Base-by-base conservation (phyloP, 2,797 vertebrate species). In the Thaleichthys pacificus region DNA sequence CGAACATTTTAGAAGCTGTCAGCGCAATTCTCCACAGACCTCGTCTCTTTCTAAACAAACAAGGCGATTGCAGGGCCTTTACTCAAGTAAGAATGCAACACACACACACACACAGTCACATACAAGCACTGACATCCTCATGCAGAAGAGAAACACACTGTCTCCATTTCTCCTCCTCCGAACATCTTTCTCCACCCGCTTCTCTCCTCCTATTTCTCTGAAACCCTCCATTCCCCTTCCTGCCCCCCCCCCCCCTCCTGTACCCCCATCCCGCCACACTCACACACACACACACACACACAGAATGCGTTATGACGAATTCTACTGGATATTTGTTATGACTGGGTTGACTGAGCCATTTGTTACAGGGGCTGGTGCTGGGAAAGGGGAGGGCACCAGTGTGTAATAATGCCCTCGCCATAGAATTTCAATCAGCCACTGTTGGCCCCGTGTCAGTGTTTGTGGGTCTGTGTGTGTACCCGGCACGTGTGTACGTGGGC, bases 261-360 rank as follows among this genome's bases (percentile, higher is more conserved):
- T 42, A 62, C 65, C 14, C 24, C 28, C 69, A 81, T 75, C 76
- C 74, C 69, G 26, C 26, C 61, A 69, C 49, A 32, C 71, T 49
- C 69, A 71, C 72, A 79, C 82, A 85, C 89, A 87, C 64, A 61
- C 70, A 72, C 51, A 67, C 64, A 61, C 66, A 77, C 61, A 69
- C 73, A 74, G 35, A 58, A 66, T 57, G 17, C 51, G 83, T 90
- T 91, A 92, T 93, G 93, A 94, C 88, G 62, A 92, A 94, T 93
- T 89, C 86, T 56, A 77, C 78, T 74, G 71, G 88, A 89, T 92
- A 93, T 93, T 91, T 91, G 90, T 93, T 93, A 93, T 94, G 93
- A 94, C 86, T 90, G 88, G 85, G 81, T 82, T 88, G 91, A 91
- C 88, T 86, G 89, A 88, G 85, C 86, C 91, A 94, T 94, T 93